A percentile compares a stretch with the other conserved stretches of the same genome.
Conservation (phyloP, 2,888 invertebrate species). For the Amiota communis region DNA sequence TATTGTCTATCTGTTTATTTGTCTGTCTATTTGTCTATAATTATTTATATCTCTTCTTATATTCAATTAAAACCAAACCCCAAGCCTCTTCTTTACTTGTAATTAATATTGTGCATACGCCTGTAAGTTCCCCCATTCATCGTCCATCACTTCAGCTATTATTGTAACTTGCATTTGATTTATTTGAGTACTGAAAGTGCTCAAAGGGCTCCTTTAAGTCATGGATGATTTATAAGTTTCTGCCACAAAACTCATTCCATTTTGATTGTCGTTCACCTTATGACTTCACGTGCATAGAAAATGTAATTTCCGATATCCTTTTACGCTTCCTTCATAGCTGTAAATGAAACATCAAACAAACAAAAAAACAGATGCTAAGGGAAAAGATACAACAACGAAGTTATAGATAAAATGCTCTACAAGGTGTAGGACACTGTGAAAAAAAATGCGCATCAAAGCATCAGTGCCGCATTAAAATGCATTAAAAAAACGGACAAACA, state of each 20-base stretch:
- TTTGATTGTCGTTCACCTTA: not conserved
- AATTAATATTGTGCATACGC: constrained; percentile 21
- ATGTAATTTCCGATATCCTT: constrained; percentile 62
- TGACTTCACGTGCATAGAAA: constrained; percentile 48
- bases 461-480: constrained; percentile 34
- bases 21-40: not conserved
- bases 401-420: not conserved
- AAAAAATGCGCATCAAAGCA: constrained; percentile 46
- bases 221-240: not conserved
- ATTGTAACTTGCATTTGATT: constrained; percentile 11
- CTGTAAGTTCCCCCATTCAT: not conserved
- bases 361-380: not conserved
- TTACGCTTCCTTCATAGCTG: constrained; percentile 44
- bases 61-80: constrained; percentile 18
- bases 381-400: not conserved
- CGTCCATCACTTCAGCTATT: not conserved
- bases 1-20: not conserved
- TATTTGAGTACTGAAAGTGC: not conserved
- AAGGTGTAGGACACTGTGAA: constrained; percentile 29
- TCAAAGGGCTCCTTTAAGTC: not conserved
- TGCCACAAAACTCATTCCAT: not conserved
- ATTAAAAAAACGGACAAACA: constrained; percentile 24
- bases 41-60: constrained; percentile 5
- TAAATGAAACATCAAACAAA: constrained; percentile 34
- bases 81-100: not conserved